A percentile compares a stretch with the other conserved stretches of the same genome.
These are phyloP conservation scores for Blastobasis lacticolella DNA, from an alignment of 2,888 invertebrate genomes.

Conservation along the genomic window DNA sequence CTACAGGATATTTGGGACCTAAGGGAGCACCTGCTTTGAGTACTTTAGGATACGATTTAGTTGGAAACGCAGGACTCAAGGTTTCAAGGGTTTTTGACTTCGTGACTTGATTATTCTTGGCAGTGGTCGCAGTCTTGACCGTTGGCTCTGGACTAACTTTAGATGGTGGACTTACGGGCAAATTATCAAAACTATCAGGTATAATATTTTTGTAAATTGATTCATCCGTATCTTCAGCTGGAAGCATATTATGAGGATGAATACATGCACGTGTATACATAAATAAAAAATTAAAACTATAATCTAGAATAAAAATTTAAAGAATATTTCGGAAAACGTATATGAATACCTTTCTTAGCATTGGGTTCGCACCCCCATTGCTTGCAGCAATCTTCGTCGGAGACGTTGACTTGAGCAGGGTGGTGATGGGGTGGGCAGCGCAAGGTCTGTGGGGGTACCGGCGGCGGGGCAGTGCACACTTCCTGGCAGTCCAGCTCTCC, in stretches of 20 bases:
- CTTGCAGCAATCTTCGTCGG: conserved; percentile 88
- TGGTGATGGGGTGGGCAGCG: conserved; percentile 81
- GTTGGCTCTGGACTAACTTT: conserved; percentile 42
- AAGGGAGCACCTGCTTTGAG: conserved; percentile 28
- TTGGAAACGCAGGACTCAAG: conserved; percentile 35
- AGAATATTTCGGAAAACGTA: no score
- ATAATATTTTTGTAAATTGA: conserved; percentile 24
- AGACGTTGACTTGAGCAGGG: conserved; percentile 75
- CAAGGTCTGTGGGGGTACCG: conserved; percentile 82
- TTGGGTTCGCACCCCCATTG: conserved; percentile 79
- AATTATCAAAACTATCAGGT: conserved; percentile 17
- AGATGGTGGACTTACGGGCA: conserved; percentile 27
- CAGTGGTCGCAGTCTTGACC: conserved; percentile 21
- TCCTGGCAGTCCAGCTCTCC: conserved; percentile 90
- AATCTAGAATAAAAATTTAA: no score
- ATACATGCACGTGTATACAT: conserved; percentile 1
- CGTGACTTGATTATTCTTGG: conserved; percentile 25
- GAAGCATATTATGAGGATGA: conserved; percentile 42
- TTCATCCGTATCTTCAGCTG: conserved; percentile 47
- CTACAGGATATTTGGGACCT: conserved; percentile 3
- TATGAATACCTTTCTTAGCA: conserved; percentile 28
- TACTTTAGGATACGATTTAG: conserved; percentile 30
- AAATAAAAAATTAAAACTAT: no score
- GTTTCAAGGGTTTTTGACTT: conserved; percentile 38
- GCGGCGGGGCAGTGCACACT: conserved; percentile 84